Evolutionary conservation across 1,140 invertebrate genomes (phyloP).

Genomic region (Leucophenga varia): DNA sequence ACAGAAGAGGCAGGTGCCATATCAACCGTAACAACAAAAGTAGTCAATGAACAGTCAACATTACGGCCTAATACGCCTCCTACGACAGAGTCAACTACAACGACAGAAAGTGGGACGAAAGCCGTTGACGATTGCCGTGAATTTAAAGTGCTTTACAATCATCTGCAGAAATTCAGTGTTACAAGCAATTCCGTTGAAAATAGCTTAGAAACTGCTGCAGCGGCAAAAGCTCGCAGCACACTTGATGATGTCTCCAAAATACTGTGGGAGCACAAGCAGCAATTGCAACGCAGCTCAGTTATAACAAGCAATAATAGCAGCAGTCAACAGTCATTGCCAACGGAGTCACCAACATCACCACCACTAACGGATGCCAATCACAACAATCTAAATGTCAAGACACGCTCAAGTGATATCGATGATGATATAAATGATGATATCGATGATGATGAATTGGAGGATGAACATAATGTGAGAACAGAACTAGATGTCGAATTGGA

Average conservation of each 20-base stretch:
- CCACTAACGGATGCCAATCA: constrained; percentile 5
- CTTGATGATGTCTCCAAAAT: constrained; percentile 42
- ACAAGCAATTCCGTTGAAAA: not conserved
- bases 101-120: constrained; percentile 1
- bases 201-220: constrained; percentile 7
- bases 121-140: constrained; percentile 34
- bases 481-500: constrained; percentile 8
- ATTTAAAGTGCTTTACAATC: constrained; percentile 52
- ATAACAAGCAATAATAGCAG: constrained; percentile 43
- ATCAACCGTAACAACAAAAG: too few relatives aligned
- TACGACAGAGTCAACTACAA: constrained; percentile 18
- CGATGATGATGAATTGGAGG: constrained; percentile 30
- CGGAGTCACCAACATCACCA: constrained; percentile 10
- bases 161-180: constrained; percentile 32
- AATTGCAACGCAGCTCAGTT: constrained; percentile 41
- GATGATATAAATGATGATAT: constrained; percentile 20
- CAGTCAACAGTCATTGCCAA: constrained; percentile 9
- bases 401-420: constrained; percentile 18
- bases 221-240: constrained; percentile 16
- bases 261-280: constrained; percentile 44
- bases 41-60: too few relatives aligned
- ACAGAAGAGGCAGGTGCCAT: too few relatives aligned
- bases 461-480: not conserved
- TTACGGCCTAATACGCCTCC: too few relatives aligned
- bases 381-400: constrained; percentile 9